A percentile compares a stretch with the other conserved stretches of the same genome.
phyloP scores from a whole-genome alignment of 35 echinoderm and acorn worm genomes.

The Diadema setosum region DNA sequence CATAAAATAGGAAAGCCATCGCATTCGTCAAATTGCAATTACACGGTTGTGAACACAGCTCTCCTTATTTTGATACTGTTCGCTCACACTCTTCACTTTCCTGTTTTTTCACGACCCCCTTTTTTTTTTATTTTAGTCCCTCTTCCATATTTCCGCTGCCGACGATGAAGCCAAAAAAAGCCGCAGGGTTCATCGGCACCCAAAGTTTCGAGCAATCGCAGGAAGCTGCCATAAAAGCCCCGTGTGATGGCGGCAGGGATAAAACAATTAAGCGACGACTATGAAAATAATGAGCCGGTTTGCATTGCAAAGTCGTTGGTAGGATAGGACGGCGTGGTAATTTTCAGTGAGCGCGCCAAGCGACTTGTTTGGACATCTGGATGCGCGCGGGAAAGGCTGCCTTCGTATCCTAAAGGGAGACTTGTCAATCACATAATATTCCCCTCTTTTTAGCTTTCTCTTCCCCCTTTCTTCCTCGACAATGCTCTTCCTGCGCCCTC shows the following conservation, averaged over 20 bases:
- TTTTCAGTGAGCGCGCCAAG: not conserved
- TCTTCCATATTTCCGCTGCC: not conserved
- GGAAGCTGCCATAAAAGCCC: not conserved
- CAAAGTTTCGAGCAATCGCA: not conserved
- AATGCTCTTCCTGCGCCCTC: no score
- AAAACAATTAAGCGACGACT: constrained; percentile 21
- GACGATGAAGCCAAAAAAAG: not conserved
- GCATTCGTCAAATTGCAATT: constrained; percentile 6
- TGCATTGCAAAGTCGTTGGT: not conserved
- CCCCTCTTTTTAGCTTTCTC: no score
- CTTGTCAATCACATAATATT: constrained; percentile 6
- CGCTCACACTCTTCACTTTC: not conserved
- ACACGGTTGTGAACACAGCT: not conserved
- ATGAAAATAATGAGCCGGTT: constrained; percentile 27
- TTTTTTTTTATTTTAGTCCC: not conserved
- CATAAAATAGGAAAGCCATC: no score
- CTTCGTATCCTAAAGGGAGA: not conserved
- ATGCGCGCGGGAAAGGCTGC: not conserved
- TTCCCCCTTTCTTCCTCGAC: no score
- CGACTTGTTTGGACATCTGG: constrained; percentile 17
- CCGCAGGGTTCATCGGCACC: not conserved
- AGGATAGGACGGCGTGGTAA: not conserved
- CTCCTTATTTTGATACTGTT: not conserved
- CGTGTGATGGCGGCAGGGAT: not conserved
- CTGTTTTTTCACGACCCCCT: not conserved